A percentile compares a stretch with the other conserved stretches of the same genome.
Conservation (phyloP, 2,888 invertebrate species). For the Andrena minutula region DNA sequence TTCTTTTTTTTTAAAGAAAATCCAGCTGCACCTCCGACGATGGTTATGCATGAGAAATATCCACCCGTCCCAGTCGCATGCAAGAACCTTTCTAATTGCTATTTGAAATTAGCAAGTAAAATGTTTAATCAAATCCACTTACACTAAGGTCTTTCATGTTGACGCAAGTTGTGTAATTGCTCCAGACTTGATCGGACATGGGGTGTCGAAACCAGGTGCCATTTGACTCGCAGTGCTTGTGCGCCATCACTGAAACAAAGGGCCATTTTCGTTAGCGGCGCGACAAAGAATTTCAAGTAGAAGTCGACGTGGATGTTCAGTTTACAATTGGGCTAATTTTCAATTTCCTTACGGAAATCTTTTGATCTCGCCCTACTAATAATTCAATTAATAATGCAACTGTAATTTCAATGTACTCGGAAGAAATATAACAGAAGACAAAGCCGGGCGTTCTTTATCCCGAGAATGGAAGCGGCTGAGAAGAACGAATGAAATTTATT, state of each 20-base stretch:
- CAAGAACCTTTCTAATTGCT: too few species aligned
- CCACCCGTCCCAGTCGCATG: too few species aligned
- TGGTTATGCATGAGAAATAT: too few species aligned
- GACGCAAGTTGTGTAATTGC: conserved; percentile 96
- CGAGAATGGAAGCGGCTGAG: neutral
- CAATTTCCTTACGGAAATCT: too few species aligned
- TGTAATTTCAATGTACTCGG: too few species aligned
- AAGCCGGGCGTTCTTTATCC: too few species aligned
- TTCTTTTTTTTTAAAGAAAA: too few species aligned
- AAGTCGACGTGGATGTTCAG: neutral
- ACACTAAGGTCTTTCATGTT: conserved; percentile 90
- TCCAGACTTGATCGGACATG: conserved; percentile 91
- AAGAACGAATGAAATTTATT: neutral
- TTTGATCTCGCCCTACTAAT: too few species aligned
- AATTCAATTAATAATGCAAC: too few species aligned
- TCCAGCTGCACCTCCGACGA: too few species aligned
- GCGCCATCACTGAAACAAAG: conserved; percentile 89
- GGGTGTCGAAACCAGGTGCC: conserved; percentile 95
- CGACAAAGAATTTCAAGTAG: neutral
- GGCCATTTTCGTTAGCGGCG: neutral
- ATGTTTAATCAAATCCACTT: conserved; percentile 78
- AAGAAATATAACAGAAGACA: too few species aligned
- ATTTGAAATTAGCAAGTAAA: neutral
- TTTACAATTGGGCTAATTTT: neutral
- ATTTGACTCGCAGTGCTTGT: conserved; percentile 92